These are phyloP conservation scores for Pedetes capensis DNA, from an alignment of 2,113 vertebrate species.

Conservation along the genomic window DNA sequence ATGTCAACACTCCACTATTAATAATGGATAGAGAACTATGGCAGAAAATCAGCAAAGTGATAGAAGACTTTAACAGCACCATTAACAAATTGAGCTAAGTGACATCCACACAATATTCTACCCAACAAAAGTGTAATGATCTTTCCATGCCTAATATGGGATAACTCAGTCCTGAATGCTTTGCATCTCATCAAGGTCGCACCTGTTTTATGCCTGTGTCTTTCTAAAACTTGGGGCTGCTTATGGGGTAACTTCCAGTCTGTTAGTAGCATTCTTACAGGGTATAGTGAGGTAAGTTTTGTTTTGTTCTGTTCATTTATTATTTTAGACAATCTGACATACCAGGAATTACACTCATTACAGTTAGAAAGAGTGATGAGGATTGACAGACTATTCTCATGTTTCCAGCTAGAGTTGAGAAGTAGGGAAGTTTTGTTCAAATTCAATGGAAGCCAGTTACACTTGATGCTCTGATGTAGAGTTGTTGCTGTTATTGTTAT, in stretches of 20 bases:
- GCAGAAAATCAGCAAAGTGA: not conserved
- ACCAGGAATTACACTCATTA: conserved; percentile 58
- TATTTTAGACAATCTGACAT: conserved; percentile 61
- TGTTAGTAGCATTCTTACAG: conserved; percentile 67
- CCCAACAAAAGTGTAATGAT: not conserved
- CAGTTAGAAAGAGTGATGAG: conserved; percentile 20
- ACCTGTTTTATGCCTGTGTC: conserved; percentile 57
- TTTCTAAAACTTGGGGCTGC: conserved; percentile 45
- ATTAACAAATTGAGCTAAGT: not conserved
- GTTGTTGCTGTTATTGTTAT: no score
- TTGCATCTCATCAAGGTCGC: conserved; percentile 66
- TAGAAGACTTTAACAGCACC: not conserved
- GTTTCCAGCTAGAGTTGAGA: conserved; percentile 31
- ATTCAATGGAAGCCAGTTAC: not conserved
- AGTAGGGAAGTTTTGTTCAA: not conserved
- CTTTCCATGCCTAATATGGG: conserved; percentile 36
- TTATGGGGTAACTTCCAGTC: conserved; percentile 61
- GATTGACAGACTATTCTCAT: not conserved
- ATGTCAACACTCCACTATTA: conserved; percentile 15
- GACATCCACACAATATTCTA: not conserved
- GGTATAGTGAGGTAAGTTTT: conserved; percentile 63
- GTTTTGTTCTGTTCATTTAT: not conserved
- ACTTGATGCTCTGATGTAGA: not conserved
- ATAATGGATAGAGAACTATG: not conserved
- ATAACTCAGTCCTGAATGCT: not conserved